phyloP scores from a whole-genome alignment of 2,888 invertebrate species.

The Euproctis similis region DNA sequence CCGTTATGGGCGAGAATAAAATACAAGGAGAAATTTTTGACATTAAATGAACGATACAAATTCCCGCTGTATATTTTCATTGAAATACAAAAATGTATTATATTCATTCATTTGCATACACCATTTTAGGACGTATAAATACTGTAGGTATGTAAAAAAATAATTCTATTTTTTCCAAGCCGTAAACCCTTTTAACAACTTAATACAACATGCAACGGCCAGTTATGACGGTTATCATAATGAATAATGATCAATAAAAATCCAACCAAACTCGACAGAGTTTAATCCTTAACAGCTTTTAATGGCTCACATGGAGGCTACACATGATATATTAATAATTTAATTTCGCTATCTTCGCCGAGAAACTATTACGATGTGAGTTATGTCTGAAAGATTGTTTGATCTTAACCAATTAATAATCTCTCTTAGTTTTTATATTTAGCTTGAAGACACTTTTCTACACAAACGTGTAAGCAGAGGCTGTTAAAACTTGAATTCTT shows the following conservation, averaged over 20 bases:
- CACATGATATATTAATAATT: slow-evolving; percentile 33
- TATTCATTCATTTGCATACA: no score
- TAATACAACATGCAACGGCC: slow-evolving; percentile 48
- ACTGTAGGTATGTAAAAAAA: slow-evolving; percentile 7
- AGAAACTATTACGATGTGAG: slow-evolving; percentile 35
- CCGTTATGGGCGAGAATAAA: no score
- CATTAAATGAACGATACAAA: no score
- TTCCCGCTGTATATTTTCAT: no score
- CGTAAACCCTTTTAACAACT: slow-evolving; percentile 53
- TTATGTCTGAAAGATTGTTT: slow-evolving; percentile 40
- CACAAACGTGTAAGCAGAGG: no score
- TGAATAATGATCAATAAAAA: slow-evolving; percentile 68
- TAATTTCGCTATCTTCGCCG: slow-evolving; percentile 40
- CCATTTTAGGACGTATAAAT: no score
- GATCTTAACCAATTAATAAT: slow-evolving; percentile 53
- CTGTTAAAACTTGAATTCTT: no score
- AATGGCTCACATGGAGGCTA: slow-evolving; percentile 30
- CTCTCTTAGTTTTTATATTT: no score
- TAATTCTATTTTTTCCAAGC: slow-evolving; percentile 33
- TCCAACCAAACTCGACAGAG: slow-evolving; percentile 42
- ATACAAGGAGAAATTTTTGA: no score
- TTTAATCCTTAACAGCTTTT: slow-evolving; percentile 33
- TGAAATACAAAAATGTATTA: no score
- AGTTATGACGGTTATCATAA: slow-evolving; percentile 51
- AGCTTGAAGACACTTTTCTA: no score